Evolutionary conservation across 2,888 invertebrate genomes (phyloP), one percentile per base, ranked within the genome.

Genomic region (Bibio marci): DNA sequence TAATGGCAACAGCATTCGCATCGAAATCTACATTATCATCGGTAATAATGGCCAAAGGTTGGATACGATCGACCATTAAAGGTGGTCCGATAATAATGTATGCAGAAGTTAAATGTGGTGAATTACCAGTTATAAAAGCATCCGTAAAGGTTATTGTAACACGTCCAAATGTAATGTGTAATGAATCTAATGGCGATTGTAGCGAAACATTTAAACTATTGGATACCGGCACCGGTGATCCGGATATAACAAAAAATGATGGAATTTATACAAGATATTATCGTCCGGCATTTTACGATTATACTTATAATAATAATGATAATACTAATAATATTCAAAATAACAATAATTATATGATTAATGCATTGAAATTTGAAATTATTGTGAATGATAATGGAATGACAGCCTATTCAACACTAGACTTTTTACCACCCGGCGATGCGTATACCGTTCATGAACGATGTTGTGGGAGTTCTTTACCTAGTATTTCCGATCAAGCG

Each of bases 201-300:
- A 54, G 52, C 17, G 52, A 55, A 44, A 63, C 53, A 38, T 58
- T 70, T 36, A 64, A 66, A 43, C 55, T 74, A 2, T 52, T 68
- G 36, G 75, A 74, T 52, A 68, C 66, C 33, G 75, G 74, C 10
- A 64, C 67, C 46, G 73, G 72, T 43, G 75, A 75, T 57, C 73
- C 75, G 1, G 77, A 77, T 52, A 63, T 75, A 19, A 68, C 67
- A 17, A 66, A 64, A 52, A 69, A 70, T 1, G 77, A 77, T 54
- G 76, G 77, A 1, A 63, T 76, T 11, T 77, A 77, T 50, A 69
- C 74, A 1, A 62, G 72, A 33, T 74, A 72, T 51, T 69, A 71
- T 46, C 65, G 61, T 43, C 64, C 68, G n/a, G 57, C 58, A 5
- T 6, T 8, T 6, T 6, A 6, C 4, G 22, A 8, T 6, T 28